Evolutionary conservation across 2,888 invertebrate genomes (phyloP).

Genomic region (Troides oblongomaculatus): DNA sequence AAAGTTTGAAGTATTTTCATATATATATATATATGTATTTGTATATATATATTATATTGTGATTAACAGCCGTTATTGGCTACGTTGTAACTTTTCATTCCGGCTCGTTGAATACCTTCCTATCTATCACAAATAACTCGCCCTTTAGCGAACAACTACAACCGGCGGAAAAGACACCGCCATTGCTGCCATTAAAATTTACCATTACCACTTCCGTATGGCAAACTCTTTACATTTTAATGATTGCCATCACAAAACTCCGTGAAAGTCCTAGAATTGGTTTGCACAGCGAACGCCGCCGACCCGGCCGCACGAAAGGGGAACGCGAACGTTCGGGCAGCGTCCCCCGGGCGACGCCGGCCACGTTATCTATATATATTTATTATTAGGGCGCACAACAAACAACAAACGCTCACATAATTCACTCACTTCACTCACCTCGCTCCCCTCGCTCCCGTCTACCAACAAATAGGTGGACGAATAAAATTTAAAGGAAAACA

Average conservation of each 20-base stretch:
- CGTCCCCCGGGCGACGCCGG: background rate
- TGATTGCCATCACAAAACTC: no score
- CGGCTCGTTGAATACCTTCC: no score
- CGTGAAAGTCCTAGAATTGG: background rate
- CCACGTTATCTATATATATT: conserved; percentile 8
- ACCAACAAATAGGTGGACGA: conserved; percentile 54
- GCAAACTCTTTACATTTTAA: no score
- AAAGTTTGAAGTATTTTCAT: background rate
- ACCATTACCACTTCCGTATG: background rate
- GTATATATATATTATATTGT: no score
- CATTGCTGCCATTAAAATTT: no score
- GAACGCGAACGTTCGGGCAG: background rate
- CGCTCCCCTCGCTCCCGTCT: conserved; percentile 49
- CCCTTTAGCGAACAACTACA: no score
- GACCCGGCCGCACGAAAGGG: background rate
- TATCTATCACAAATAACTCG: no score
- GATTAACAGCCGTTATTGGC: background rate
- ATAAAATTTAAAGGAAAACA: conserved; percentile 67
- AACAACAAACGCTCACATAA: conserved; percentile 72
- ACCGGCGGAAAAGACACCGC: no score
- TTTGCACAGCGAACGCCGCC: background rate
- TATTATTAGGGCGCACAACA: conserved; percentile 69
- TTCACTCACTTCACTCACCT: conserved; percentile 35
- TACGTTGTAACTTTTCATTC: background rate
- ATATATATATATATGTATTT: background rate